These are phyloP conservation scores for Acromyrmex charruanus DNA, from an alignment of 1,140 invertebrate genomes.

Conservation along the genomic window DNA sequence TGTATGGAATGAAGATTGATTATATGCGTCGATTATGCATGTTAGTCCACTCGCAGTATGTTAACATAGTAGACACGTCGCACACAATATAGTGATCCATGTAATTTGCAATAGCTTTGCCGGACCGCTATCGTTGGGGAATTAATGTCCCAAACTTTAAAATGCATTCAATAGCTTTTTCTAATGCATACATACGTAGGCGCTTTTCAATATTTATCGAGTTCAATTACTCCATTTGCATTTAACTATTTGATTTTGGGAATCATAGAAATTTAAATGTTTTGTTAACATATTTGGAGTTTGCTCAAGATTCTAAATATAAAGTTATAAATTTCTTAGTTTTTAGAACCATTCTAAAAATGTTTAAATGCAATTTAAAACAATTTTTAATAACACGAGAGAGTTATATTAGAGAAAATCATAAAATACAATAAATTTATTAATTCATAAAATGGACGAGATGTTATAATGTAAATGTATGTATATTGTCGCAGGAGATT, in stretches of 20 bases:
- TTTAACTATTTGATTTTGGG: not conserved
- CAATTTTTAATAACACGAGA: not conserved
- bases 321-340: not conserved
- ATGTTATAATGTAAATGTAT: not conserved
- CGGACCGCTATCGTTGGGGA: not conserved
- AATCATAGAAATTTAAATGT: not conserved
- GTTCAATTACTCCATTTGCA: not conserved
- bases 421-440: conserved; percentile 8
- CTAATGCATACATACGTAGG: not conserved
- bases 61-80: conserved; percentile 45
- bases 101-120: conserved; percentile 42
- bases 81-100: conserved; percentile 29
- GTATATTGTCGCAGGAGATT: not conserved
- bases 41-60: conserved; percentile 39
- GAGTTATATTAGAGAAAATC: not conserved
- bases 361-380: not conserved
- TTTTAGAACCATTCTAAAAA: not conserved
- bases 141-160: conserved; percentile 28
- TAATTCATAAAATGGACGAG: not conserved
- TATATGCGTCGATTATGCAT: conserved; percentile 45
- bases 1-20: conserved; percentile 56
- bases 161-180: conserved; percentile 7
- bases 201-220: conserved; percentile 3
- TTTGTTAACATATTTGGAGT: not conserved
- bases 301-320: not conserved